Base-by-base conservation (phyloP, 1,140 invertebrate genomes). In the Asbolus verrucosus region DNA sequence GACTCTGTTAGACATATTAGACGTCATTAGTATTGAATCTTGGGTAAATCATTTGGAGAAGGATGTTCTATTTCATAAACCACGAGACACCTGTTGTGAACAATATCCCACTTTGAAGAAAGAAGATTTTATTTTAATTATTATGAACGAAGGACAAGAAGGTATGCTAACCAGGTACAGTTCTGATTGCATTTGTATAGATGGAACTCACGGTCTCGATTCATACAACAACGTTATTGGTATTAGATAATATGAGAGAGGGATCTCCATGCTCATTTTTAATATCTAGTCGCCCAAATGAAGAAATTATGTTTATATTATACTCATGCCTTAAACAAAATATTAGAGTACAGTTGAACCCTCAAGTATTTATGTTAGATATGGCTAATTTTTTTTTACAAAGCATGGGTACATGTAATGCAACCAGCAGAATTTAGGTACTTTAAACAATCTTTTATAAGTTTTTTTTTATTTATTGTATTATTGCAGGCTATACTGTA, bases 91-190 rank as follows among this genome's bases (percentile, higher is more conserved):
- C 21, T 1, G 31, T 1, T 65, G 5, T 1, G 2, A 9, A 1
- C 59, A 73, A 43, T 21, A 73, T 66, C 67, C 62, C 2, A 6
- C 31, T 1, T 41, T 73, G 6, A 70, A 65, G 15, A 6, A 9
- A 1, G 71, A 73, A 59, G 71, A 73, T 59, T 70, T 73, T 65
- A 8, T 73, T 27, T 39, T 73, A 33, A 63, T 70, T 36, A 70
- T 73, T 1, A 73, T n/a, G n/a, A n/a, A n/a, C n/a, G n/a, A n/a
- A n/a, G n/a, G n/a, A n/a, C 60, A 70, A 65, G 2, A 1, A 9
- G 41, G 65, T 54, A 65, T 65, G 3, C 36, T 72, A 5, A 19
- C 30, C 6, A 65, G 30, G 13, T 74, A 31, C 60, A 16, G 13
- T 24, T 18, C 18, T 30, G 60, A 71, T 41, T 67, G 27, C 38